A percentile compares a stretch with the other conserved stretches of the same genome.
Conservation (phyloP, 2,888 invertebrate genomes). For the Hoplodrina ambigua region DNA sequence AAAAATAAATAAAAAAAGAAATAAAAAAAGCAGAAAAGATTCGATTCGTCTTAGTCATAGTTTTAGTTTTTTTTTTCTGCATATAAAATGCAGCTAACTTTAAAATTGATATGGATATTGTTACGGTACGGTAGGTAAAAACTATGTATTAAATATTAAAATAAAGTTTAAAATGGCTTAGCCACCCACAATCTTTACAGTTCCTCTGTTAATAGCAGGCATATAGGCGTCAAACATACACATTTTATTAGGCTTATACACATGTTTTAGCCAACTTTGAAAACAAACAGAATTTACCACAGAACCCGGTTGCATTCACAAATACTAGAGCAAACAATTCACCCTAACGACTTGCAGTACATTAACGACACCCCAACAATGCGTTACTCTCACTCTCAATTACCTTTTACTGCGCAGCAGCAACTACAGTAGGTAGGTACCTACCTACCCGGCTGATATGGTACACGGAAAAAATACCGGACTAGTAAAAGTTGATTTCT, state of each 20-base stretch:
- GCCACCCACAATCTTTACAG: too few species aligned
- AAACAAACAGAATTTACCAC: conserved; percentile 1
- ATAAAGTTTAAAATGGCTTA: too few species aligned
- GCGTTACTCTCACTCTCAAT: conserved; percentile 33
- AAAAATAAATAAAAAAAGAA: too few species aligned
- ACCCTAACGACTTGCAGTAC: conserved; percentile 9
- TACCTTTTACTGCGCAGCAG: conserved; percentile 44
- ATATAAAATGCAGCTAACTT: too few species aligned
- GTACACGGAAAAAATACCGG: background rate
- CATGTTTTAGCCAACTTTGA: background rate
- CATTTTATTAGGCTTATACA: background rate
- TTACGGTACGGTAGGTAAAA: too few species aligned
- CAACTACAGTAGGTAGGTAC: conserved; percentile 33
- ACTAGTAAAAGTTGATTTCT: background rate
- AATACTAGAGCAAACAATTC: conserved; percentile 12
- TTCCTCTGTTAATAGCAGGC: too few species aligned
- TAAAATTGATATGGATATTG: too few species aligned
- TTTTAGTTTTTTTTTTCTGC: too few species aligned
- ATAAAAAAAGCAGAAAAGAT: too few species aligned
- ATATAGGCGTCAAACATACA: too few species aligned
- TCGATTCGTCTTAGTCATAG: too few species aligned
- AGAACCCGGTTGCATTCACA: background rate
- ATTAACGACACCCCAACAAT: conserved; percentile 16
- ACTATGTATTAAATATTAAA: too few species aligned
- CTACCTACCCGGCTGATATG: background rate